These are phyloP conservation scores for Aporrectodea caliginosa DNA, from an alignment of 1,140 invertebrate genomes.

Conservation along the genomic window DNA sequence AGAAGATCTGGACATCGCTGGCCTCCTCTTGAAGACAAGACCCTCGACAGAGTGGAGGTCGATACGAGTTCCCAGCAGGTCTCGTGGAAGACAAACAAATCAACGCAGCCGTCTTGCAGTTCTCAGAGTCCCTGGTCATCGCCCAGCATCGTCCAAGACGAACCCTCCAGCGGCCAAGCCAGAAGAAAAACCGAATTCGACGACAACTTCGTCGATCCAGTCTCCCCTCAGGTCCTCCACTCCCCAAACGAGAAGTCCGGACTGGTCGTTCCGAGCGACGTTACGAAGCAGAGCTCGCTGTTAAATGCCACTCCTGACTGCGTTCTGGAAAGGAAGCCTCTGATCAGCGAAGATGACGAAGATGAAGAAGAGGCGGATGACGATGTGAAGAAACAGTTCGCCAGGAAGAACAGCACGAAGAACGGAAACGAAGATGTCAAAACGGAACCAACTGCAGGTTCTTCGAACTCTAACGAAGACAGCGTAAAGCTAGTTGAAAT, in stretches of 20 bases:
- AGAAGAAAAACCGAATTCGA: not conserved
- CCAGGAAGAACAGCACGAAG: too few relatives aligned
- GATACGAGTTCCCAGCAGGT: not conserved
- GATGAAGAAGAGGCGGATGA: not conserved
- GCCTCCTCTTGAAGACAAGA: not conserved
- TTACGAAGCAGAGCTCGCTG: not conserved
- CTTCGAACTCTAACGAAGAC: too few relatives aligned
- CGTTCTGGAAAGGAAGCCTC: not conserved
- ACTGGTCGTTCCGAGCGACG: too few relatives aligned
- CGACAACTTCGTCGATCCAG: not conserved
- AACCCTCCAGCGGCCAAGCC: too few relatives aligned
- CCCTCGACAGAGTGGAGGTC: not conserved
- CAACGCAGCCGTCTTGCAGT: not conserved
- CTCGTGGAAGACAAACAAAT: not conserved
- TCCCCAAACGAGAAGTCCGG: too few relatives aligned
- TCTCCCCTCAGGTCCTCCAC: too few relatives aligned
- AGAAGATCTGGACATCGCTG: not conserved
- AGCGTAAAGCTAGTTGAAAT: too few relatives aligned
- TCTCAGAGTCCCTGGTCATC: too few relatives aligned
- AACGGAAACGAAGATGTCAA: too few relatives aligned
- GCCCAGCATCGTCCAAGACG: too few relatives aligned
- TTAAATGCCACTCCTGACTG: not conserved
- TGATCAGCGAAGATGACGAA: not conserved
- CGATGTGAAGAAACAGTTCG: too few relatives aligned
- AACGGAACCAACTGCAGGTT: too few relatives aligned